phyloP scores from a whole-genome alignment of 1,140 invertebrate genomes.

The Penaeus chinensis region DNA sequence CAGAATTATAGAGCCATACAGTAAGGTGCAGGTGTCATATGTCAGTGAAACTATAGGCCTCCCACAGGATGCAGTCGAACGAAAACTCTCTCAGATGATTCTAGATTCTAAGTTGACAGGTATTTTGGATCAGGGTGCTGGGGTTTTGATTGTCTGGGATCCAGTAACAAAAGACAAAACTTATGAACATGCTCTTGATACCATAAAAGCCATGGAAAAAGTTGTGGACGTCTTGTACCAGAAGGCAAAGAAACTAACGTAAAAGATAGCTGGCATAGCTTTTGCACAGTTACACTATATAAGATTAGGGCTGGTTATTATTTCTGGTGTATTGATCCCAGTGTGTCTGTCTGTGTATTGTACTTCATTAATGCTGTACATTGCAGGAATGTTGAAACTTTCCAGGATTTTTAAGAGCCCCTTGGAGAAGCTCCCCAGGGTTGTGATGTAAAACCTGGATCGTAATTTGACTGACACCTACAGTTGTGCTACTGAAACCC shows the following conservation, averaged over 20 bases:
- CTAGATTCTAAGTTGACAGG: constrained; percentile 97
- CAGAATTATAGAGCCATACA: constrained; percentile 98
- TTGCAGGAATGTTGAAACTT: constrained; percentile 38
- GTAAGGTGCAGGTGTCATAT: constrained; percentile 89
- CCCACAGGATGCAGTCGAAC: constrained; percentile 91
- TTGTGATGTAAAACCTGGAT: constrained; percentile 14
- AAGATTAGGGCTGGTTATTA: constrained; percentile 20
- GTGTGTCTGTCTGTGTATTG: constrained; percentile 29
- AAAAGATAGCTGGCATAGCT: constrained; percentile 67
- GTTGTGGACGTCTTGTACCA: constrained; percentile 98
- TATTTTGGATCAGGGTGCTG: constrained; percentile 97
- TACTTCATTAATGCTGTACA: constrained; percentile 23
- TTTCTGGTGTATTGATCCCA: constrained; percentile 22
- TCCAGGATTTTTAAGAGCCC: background rate
- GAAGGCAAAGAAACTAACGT: constrained; percentile 98
- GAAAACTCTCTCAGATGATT: constrained; percentile 99
- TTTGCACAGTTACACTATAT: constrained; percentile 44
- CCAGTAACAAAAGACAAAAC: constrained; percentile 94
- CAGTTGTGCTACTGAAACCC: background rate
- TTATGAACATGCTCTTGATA: constrained; percentile 96
- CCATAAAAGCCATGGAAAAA: constrained; percentile 98
- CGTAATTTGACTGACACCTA: background rate
- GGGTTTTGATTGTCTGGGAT: constrained; percentile 97
- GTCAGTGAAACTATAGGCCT: constrained; percentile 90
- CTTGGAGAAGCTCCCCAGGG: no score